phyloP scores from a whole-genome alignment of 2,113 vertebrate genomes.

The Anseranas semipalmata region DNA sequence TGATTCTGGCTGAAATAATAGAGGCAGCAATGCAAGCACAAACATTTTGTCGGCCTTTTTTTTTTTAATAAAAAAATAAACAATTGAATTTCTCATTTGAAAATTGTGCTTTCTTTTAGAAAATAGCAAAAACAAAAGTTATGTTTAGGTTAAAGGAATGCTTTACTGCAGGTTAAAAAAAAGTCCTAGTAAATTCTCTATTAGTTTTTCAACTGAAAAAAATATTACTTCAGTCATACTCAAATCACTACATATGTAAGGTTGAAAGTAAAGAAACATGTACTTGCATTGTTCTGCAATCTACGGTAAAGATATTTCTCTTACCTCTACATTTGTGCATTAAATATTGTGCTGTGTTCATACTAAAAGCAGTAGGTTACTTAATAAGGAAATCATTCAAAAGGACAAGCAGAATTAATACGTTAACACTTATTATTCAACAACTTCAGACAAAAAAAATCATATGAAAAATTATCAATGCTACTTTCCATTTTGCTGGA shows the following conservation, averaged over 20 bases:
- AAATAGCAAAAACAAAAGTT: neutral
- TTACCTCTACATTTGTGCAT: too few relatives aligned
- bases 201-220: neutral
- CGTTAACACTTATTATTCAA: too few relatives aligned
- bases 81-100: neutral
- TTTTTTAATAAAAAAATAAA: neutral
- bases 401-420: too few relatives aligned
- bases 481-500: too few relatives aligned
- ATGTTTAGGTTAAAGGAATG: neutral
- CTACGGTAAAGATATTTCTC: too few relatives aligned
- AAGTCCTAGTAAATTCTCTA: neutral
- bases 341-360: too few relatives aligned
- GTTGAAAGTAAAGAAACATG: neutral
- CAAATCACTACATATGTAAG: neutral
- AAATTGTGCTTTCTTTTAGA: neutral
- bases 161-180: neutral
- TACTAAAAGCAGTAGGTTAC: too few relatives aligned
- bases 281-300: too few relatives aligned
- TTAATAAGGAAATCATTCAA: too few relatives aligned
- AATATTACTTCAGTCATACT: neutral
- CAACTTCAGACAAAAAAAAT: too few relatives aligned
- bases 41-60: neutral
- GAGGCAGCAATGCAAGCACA: neutral
- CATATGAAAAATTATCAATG: too few relatives aligned
- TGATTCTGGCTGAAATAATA: neutral